These are phyloP conservation scores for Nebria ingens DNA, from an alignment of 1,140 invertebrate genomes.

Conservation along the genomic window DNA sequence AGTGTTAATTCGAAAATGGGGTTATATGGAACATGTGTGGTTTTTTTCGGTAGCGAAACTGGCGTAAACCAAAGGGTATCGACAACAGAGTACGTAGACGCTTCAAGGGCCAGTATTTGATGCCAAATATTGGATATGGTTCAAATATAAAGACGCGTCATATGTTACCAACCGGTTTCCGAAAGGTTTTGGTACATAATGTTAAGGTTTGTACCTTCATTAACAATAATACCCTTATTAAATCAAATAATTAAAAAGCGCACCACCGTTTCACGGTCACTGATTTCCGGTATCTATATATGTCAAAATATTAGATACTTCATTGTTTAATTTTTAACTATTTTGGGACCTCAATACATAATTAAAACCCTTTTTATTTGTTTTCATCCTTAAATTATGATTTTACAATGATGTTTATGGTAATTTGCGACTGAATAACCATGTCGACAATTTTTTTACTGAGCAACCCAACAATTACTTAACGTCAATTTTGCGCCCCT, in stretches of 20 bases:
- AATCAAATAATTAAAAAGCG: no score
- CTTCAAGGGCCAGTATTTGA: constrained; percentile 97
- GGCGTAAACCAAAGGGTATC: constrained; percentile 94
- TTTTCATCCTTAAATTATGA: no score
- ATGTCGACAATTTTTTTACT: constrained; percentile 23
- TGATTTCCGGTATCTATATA: no score
- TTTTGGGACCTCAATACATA: no score
- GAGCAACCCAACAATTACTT: constrained; percentile 14
- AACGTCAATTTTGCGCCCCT: neutral
- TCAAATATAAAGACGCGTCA: constrained; percentile 88
- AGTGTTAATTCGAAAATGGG: constrained; percentile 13
- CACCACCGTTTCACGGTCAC: no score
- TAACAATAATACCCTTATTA: neutral
- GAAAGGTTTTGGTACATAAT: constrained; percentile 74
- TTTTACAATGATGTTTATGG: constrained; percentile 28
- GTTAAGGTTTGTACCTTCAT: constrained; percentile 52
- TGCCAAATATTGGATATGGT: constrained; percentile 99
- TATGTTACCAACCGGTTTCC: constrained; percentile 95
- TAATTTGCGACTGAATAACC: constrained; percentile 33
- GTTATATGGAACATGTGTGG: constrained; percentile 12
- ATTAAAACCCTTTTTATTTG: no score
- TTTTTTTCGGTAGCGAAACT: constrained; percentile 57
- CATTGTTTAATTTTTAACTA: no score
- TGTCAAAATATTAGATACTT: no score
- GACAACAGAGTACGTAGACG: constrained; percentile 97